Conservation (phyloP, 2,113 vertebrate species). For the Acanthisitta chloris region DNA sequence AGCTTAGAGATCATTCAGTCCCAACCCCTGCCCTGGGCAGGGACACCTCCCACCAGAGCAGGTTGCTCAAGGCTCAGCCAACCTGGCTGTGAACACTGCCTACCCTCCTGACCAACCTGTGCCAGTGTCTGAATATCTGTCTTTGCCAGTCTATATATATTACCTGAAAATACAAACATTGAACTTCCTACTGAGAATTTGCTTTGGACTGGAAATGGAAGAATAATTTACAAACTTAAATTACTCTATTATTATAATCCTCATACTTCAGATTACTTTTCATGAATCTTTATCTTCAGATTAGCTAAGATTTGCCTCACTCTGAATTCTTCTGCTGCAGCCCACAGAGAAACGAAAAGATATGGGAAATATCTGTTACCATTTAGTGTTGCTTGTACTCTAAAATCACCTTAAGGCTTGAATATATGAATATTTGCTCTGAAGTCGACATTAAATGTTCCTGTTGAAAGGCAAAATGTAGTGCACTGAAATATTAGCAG, state of each 20-base stretch:
- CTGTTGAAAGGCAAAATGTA: conserved; percentile 6
- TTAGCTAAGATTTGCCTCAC: neutral
- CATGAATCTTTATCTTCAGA: neutral
- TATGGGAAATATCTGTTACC: neutral
- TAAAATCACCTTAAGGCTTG: conserved; percentile 22
- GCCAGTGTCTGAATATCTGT: no score
- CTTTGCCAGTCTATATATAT: neutral
- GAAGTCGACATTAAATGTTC: neutral
- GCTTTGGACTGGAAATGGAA: neutral
- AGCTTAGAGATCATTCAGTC: no score
- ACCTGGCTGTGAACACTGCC: no score
- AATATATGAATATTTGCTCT: conserved; percentile 54
- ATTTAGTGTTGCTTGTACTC: conserved; percentile 17
- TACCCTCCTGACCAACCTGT: no score
- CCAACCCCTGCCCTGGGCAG: no score
- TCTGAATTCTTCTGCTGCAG: neutral
- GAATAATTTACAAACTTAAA: neutral
- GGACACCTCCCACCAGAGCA: no score
- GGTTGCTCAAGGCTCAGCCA: no score
- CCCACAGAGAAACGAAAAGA: neutral
- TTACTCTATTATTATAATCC: neutral
- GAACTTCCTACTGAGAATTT: neutral
- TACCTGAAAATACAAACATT: neutral
- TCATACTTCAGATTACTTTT: neutral
- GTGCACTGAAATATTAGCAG: neutral